Evolutionary conservation across 92 coral and sea anemone genomes (phyloP).

Genomic region (Bergia puertoricense): DNA sequence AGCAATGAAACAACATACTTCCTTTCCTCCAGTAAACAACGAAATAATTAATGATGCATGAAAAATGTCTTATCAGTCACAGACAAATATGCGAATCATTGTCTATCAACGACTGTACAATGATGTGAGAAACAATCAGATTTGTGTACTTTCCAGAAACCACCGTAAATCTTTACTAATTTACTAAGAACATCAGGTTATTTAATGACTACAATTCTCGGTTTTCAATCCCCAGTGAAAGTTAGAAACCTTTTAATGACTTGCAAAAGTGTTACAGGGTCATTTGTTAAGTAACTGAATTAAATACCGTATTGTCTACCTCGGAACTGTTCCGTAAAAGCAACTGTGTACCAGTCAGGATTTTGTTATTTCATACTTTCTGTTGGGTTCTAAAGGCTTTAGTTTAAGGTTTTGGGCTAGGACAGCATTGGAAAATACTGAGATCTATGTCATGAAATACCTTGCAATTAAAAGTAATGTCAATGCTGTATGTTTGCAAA

Average conservation of each 20-base stretch:
- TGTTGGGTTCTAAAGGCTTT: not conserved
- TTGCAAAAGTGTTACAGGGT: too few species aligned
- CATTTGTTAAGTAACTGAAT: not conserved
- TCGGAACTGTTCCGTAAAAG: too few species aligned
- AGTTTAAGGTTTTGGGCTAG: not conserved
- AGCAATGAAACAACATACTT: not conserved
- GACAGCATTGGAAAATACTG: not conserved
- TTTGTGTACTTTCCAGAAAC: not conserved
- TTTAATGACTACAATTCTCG: too few species aligned
- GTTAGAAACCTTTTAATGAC: too few species aligned
- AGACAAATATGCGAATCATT: not conserved
- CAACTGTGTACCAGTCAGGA: too few species aligned
- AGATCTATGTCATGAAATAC: not conserved
- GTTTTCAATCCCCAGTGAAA: too few species aligned
- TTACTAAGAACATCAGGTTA: too few species aligned
- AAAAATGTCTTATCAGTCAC: not conserved
- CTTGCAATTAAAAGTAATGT: not conserved
- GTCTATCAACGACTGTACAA: not conserved
- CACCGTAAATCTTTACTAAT: not conserved
- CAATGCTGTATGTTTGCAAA: conserved; percentile 19
- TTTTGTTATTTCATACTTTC: not conserved
- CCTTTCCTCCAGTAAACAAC: not conserved
- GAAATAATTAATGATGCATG: not conserved
- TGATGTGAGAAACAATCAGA: not conserved
- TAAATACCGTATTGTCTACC: too few species aligned